Conservation (phyloP, 2,113 vertebrate species). For the Choloepus hoffmanni region DNA sequence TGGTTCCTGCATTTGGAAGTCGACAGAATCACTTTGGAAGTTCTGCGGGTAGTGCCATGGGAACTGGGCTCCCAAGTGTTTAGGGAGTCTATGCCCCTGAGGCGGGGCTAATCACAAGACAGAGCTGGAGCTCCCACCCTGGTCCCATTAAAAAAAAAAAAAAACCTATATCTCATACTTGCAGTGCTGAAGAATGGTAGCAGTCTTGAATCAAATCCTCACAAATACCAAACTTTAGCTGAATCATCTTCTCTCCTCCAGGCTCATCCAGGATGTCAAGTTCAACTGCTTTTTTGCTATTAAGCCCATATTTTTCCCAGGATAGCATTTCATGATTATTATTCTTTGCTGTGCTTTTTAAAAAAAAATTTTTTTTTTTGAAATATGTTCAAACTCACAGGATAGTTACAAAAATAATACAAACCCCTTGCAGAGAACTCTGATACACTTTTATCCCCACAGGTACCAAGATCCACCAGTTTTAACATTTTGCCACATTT, state of each 20-base stretch:
- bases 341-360: constrained; percentile 46
- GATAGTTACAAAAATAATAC: too few relatives aligned
- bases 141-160: neutral
- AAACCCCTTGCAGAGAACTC: too few relatives aligned
- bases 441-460: too few relatives aligned
- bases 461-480: too few relatives aligned
- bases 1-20: neutral
- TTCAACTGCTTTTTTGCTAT: neutral
- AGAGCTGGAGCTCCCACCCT: neutral
- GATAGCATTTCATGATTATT: constrained; percentile 38
- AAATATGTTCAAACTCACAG: too few relatives aligned
- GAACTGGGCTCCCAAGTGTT: too few relatives aligned
- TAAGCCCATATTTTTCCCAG: neutral
- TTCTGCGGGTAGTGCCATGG: too few relatives aligned
- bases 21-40: neutral
- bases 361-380: too few relatives aligned
- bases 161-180: neutral
- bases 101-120: neutral
- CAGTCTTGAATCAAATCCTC: constrained; percentile 33
- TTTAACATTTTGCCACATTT: too few relatives aligned
- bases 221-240: neutral
- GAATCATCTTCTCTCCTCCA: neutral
- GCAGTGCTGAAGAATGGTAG: neutral
- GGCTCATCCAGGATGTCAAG: neutral
- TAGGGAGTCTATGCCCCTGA: neutral